Evolutionary conservation across 1,140 invertebrate species (phyloP), one percentile per base, ranked within the genome.

Genomic region (Hypothenemus hampei): DNA sequence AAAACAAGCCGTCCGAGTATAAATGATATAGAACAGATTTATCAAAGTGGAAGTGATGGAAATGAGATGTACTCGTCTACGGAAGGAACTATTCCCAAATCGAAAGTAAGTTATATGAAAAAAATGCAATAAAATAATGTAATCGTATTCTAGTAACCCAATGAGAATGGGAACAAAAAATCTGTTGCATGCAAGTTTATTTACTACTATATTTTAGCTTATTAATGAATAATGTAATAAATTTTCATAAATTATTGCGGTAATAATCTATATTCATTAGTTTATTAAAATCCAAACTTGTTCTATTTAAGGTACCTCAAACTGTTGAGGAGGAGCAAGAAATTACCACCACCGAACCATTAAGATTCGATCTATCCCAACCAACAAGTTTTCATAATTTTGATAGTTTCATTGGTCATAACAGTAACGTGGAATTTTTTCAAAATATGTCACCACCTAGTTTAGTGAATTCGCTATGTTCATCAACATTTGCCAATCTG

Each of bases 381-480:
- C 62, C 70, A 18, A 60, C 59, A 5, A 60, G 44, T 40, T 60
- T 56, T 39, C 56, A 58, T 53, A 63, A 68, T 56, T 72, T 72
- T 60, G 68, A 70, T 35, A 68, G 63, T 23, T 64, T 69, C 18
- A 26, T 62, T 8, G 39, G 55, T 6, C 61, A 56, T 16, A 41
- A 57, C 35, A 26, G 29, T 6, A 60, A 66, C 47, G 13, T 62
- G 7, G 68, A 70, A 48, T 62, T 60, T 15, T 72, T 72, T 43
- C 66, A 69, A 54, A 70, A 70, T 50, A 69, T 69, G 67, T 70
- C 69, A 10, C 70, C 69, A 1, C 70, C 70, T 13, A 70, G 69
- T 62, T 49, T 72, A 15, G 63, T 70, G 0, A 70, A 70, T 54
- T 72, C 70, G 1, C 57, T 72, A 61, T 71, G 69, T 60, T 70